A percentile compares a stretch with the other conserved stretches of the same genome.
Evolutionary conservation across 1,140 invertebrate genomes (phyloP).

Genomic region (Solenopsis fugax): DNA sequence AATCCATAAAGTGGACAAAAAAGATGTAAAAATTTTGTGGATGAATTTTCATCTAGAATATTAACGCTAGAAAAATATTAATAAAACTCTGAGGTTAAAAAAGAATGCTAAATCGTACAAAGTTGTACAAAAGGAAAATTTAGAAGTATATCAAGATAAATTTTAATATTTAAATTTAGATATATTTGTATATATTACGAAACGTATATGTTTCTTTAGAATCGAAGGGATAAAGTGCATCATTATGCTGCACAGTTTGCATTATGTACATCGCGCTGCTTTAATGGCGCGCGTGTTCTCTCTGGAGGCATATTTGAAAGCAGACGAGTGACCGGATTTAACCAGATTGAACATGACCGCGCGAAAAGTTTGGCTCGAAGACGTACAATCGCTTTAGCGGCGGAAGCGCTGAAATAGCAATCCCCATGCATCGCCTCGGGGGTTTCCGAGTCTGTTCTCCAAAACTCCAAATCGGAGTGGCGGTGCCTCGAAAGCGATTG

Average conservation of each 20-base stretch:
- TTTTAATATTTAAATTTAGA: neutral
- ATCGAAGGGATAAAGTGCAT: neutral
- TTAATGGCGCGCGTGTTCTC: constrained; percentile 11
- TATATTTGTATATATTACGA: neutral
- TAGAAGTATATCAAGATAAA: neutral
- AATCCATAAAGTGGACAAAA: too few relatives aligned
- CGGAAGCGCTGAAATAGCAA: constrained; percentile 53
- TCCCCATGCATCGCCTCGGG: constrained; percentile 52
- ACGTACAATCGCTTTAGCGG: constrained; percentile 41
- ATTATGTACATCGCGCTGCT: neutral
- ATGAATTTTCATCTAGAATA: too few relatives aligned
- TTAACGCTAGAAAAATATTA: too few relatives aligned
- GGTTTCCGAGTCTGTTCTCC: constrained; percentile 23
- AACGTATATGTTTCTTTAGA: neutral
- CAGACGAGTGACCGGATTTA: neutral
- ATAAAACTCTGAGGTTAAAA: too few relatives aligned
- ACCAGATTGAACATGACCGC: constrained; percentile 29
- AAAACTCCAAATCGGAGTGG: constrained; percentile 56
- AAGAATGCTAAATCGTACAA: neutral
- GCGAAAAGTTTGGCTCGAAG: constrained; percentile 42
- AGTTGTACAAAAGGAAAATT: neutral
- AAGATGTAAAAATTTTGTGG: too few relatives aligned
- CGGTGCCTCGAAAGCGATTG: constrained; percentile 58
- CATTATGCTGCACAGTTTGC: constrained; percentile 1
- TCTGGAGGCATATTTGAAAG: neutral